A percentile compares a stretch with the other conserved stretches of the same genome.
Conservation (phyloP, 2,797 vertebrate genomes). For the Macropodus opercularis region DNA sequence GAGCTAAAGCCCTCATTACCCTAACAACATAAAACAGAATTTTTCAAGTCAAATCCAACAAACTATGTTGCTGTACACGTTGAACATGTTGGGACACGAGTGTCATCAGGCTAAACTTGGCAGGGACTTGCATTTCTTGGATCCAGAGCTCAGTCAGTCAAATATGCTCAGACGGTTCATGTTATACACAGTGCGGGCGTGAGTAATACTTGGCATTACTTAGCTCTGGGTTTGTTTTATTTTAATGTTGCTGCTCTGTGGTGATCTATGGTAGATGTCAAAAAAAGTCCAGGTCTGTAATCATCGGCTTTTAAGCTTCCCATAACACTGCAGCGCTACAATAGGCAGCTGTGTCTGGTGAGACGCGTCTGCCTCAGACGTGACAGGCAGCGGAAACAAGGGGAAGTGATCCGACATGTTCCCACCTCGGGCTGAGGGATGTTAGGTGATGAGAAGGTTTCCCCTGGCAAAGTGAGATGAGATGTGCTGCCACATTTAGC, state of each 20-base stretch:
- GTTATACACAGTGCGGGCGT: not conserved
- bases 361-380: not conserved
- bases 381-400: not conserved
- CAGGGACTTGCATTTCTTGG: not conserved
- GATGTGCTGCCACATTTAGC: slow-evolving; percentile 1
- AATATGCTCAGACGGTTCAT: not conserved
- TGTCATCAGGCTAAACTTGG: no score
- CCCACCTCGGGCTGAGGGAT: not conserved
- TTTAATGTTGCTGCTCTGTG: slow-evolving; percentile 3
- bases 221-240: not conserved
- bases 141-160: not conserved
- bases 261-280: slow-evolving; percentile 6
- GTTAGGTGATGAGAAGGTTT: not conserved
- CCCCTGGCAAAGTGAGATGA: not conserved
- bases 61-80: no score
- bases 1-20: not conserved
- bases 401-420: not conserved
- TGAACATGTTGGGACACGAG: no score
- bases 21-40: no score
- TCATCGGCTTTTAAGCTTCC: slow-evolving; percentile 10
- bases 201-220: not conserved
- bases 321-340: not conserved
- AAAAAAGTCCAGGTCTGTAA: not conserved
- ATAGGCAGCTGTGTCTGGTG: slow-evolving; percentile 10
- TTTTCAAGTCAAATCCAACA: no score